These are phyloP conservation scores for Atrichornis clamosus DNA, from an alignment of 2,113 vertebrate species.

Conservation along the genomic window DNA sequence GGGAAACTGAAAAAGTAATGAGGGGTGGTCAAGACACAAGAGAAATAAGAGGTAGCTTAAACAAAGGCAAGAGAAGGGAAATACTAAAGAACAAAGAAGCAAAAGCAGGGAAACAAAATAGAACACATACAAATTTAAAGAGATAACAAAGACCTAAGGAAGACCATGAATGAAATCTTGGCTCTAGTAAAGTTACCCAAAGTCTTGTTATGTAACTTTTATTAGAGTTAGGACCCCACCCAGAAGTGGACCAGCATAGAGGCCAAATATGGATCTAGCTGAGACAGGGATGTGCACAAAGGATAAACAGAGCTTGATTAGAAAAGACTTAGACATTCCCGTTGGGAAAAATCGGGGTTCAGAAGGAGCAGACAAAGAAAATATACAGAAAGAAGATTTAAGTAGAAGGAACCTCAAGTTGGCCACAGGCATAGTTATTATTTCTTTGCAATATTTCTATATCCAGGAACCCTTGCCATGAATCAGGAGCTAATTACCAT, in stretches of 20 bases:
- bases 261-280: background rate
- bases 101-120: background rate
- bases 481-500: background rate
- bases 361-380: background rate
- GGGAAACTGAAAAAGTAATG: background rate
- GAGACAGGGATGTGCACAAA: background rate
- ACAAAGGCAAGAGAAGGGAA: background rate
- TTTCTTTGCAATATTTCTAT: background rate
- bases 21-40: background rate
- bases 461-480: background rate
- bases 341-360: background rate
- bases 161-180: background rate
- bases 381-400: background rate
- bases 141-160: background rate
- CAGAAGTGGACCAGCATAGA: background rate
- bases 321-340: background rate
- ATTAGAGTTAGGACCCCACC: background rate
- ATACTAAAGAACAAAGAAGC: background rate
- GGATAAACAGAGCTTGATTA: background rate
- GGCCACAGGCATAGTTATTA: background rate
- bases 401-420: background rate
- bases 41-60: background rate
- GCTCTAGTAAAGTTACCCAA: background rate
- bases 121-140: background rate
- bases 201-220: background rate